Evolutionary conservation across 1,140 invertebrate species (phyloP), one percentile per base, ranked within the genome.

Genomic region (Pararge aegeria): DNA sequence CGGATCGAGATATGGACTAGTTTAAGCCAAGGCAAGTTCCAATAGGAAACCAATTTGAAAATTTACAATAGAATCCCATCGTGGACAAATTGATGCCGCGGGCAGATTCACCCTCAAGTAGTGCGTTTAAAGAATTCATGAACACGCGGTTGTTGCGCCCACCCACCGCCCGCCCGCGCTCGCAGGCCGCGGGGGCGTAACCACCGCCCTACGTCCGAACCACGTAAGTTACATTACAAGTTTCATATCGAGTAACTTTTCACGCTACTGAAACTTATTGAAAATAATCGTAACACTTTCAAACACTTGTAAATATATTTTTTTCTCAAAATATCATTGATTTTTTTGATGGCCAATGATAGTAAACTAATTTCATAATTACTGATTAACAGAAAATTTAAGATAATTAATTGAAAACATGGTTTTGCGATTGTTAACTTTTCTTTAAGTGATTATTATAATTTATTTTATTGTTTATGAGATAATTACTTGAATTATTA

Each of bases 141-240:
- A 61, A 64, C 65, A 58, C 58, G 55, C 55, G 50, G 52, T 60
- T 62, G 72, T 69, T 37, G 77, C 72, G 64, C 71, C 80, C 84
- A 87, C 84, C 84, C 82, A 87, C 82, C 76, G 80, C 80, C 82
- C 80, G 83, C 80, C 83, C 80, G 80, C 65, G 74, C 62, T 68
- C 65, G 58, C 64, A 59, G 62, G 65, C 70, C 73, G 76, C 77
- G 81, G 84, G 82, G 84, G 84, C 84, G 84, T 87, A 75, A 81
- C 82, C 81, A 73, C 84, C 84, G 82, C 84, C 84, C 82, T 87
- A 83, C 78, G 71, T 73, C 70, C 69, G 70, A 55, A 59, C 49
- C 61, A 68, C 48, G 60, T 60, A 67, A 67, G 54, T 70, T 59
- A 60, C 61, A 63, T 62, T 55, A 46, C n/a, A 75, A 78, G 70